These are phyloP conservation scores for mouse (Mus musculus) DNA, from an alignment of 2,113 vertebrate genomes.

Conservation along the genomic window DNA sequence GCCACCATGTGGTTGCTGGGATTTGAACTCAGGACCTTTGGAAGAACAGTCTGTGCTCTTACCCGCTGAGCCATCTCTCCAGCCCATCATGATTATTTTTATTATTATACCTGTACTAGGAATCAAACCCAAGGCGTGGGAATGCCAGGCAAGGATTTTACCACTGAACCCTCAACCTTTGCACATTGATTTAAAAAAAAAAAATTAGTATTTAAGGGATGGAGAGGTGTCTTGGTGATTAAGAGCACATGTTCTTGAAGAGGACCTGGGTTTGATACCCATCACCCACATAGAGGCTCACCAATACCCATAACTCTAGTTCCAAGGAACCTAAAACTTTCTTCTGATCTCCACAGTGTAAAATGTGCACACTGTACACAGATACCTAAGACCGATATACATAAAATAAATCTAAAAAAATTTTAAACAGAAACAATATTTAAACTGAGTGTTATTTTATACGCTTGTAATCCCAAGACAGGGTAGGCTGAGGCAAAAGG, in stretches of 20 bases:
- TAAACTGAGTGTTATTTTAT: neutral
- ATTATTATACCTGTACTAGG: neutral
- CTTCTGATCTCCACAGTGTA: neutral
- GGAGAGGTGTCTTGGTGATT: neutral
- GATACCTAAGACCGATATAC: neutral
- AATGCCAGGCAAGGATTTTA: neutral
- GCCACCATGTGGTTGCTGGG: too few species aligned
- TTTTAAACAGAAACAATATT: neutral
- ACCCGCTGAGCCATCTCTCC: too few species aligned
- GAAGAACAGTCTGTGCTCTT: too few species aligned
- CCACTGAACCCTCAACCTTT: neutral
- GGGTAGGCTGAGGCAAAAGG: neutral
- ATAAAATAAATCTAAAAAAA: neutral
- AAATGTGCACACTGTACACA: neutral
- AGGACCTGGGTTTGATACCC: neutral
- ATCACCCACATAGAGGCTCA: neutral
- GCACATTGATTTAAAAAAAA: neutral
- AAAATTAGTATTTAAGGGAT: neutral
- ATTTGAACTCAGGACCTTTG: too few species aligned
- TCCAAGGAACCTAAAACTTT: neutral
- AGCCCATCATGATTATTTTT: neutral
- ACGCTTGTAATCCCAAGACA: neutral
- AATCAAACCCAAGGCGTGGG: neutral
- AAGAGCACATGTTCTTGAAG: neutral
- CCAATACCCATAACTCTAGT: neutral